These are phyloP conservation scores for Apaloderma vittatum DNA, from an alignment of 2,113 vertebrate genomes.

Conservation along the genomic window DNA sequence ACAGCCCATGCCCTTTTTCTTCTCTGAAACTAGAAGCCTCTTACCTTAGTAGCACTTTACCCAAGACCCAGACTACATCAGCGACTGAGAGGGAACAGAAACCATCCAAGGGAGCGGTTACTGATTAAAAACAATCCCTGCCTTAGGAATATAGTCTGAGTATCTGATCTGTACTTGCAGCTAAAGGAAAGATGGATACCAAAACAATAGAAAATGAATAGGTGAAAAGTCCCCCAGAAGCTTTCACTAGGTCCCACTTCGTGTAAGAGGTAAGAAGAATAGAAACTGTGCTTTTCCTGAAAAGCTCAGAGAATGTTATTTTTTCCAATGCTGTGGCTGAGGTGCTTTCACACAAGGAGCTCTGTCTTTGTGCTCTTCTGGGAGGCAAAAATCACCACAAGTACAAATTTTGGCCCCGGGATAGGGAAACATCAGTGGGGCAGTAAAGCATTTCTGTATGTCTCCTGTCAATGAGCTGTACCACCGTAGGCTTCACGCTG, in stretches of 20 bases:
- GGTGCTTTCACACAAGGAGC: background rate
- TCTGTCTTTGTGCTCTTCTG: background rate
- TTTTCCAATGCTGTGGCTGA: background rate
- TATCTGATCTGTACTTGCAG: background rate
- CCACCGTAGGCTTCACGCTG: background rate
- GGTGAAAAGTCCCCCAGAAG: background rate
- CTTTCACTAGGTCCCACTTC: background rate
- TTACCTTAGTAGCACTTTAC: background rate
- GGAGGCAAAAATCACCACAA: background rate
- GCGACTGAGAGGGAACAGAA: background rate
- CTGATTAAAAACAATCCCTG: background rate
- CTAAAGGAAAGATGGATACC: background rate
- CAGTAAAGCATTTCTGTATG: background rate
- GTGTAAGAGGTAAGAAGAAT: background rate
- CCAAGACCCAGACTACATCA: background rate
- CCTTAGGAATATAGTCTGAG: background rate
- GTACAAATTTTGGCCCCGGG: background rate
- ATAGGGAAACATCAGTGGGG: background rate
- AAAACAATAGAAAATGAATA: background rate
- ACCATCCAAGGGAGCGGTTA: background rate
- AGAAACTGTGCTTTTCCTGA: background rate
- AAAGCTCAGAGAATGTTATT: background rate
- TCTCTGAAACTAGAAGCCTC: background rate
- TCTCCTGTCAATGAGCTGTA: background rate
- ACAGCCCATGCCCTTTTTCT: background rate